phyloP scores from a whole-genome alignment of 2,888 invertebrate genomes.

The Mayetiola destructor region DNA sequence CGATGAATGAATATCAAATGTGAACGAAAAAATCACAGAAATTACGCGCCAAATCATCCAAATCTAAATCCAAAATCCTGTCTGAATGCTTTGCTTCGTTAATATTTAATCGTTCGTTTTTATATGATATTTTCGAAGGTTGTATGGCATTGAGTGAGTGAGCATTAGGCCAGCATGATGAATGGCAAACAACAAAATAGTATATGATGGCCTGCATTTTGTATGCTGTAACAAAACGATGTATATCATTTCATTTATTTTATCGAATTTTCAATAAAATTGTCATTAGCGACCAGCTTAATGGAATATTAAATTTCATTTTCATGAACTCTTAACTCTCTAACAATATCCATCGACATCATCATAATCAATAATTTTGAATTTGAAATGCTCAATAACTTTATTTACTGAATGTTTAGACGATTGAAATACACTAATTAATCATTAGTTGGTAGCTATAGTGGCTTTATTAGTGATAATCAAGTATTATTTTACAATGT shows the following conservation, averaged over 20 bases:
- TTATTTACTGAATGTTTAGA: neutral
- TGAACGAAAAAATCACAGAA: neutral
- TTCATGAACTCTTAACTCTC: too few species aligned
- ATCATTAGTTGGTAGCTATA: too few species aligned
- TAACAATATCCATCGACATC: too few species aligned
- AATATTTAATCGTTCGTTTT: slow-evolving; percentile 8
- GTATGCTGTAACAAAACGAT: neutral
- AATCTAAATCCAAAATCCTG: neutral
- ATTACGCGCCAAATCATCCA: neutral
- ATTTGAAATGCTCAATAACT: neutral
- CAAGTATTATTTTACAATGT: neutral
- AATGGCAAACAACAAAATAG: neutral
- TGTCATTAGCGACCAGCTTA: neutral
- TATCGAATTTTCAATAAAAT: neutral
- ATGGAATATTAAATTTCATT: neutral
- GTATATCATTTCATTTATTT: neutral
- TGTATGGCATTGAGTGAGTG: neutral
- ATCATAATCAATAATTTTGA: slow-evolving; percentile 7
- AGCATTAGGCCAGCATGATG: neutral
- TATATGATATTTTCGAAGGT: neutral
- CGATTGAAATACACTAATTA: neutral
- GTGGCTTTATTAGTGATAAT: neutral
- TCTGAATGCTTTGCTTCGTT: neutral
- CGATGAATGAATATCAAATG: slow-evolving; percentile 9
- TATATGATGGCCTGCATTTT: neutral